Base-by-base conservation (phyloP, 2,888 invertebrate species). In the Megamerina dolium region DNA sequence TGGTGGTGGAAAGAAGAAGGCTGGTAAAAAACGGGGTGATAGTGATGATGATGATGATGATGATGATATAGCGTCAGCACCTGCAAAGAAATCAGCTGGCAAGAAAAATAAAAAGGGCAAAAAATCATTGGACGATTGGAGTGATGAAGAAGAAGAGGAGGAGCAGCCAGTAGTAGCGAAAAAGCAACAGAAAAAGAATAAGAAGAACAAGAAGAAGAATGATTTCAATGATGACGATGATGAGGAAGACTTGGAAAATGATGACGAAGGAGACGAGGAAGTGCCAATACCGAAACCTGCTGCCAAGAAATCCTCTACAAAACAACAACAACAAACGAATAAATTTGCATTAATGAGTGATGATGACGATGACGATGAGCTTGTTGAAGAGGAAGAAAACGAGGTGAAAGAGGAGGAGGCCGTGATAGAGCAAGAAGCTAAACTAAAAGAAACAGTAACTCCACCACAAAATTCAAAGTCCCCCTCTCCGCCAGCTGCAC, bases 241-340 rank as follows among this genome's bases (percentile, higher is more conserved):
- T 8, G 63, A 64, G 32, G 57, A 53, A 33, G 46, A 49, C 34
- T 29, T 9, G 10, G 41, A 37, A 19, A 41, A 18, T 29, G 18
- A 18, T n/a, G 32, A 19, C n/a, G 16, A 32, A 20, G 33, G 40
- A 14, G 56, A 51, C 1, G 46, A 48, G 3, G 27, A 26, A 2
- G 43, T 47, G 1, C 20, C 44, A 12, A 43, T 53, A 8, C 49
- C 48, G 3, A 64, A 64, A 46, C 55, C 63, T 3, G 55, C 57
- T 2, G 44, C 58, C 10, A 68, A 66, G 36, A 72, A 72, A 48
- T 53, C 56, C 10, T 50, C 53, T 4, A 70, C 72, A 49, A 72
- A 71, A 46, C 66, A 72, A 30, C 45, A 54, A 39, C 55, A 56
- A 36, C 54, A 46, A 32, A 40, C 30, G 14, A 59, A 57, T 23